Conservation (phyloP, 1,140 invertebrate species). For the Heliconius hermathena region DNA sequence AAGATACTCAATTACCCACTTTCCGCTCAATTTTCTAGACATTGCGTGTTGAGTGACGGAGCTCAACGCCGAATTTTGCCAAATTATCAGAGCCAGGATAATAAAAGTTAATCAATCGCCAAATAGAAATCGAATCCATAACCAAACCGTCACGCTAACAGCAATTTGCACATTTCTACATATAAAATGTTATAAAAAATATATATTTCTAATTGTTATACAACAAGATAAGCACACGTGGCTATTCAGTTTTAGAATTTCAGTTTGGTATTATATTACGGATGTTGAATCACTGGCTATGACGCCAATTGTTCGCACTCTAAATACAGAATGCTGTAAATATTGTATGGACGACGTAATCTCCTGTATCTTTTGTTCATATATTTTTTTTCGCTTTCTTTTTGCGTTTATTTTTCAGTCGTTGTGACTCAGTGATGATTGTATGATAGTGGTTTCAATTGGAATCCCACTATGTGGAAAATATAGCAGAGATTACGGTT, state of each 20-base stretch:
- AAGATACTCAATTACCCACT: too few relatives aligned
- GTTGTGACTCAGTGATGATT: not conserved
- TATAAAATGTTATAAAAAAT: not conserved
- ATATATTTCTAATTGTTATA: not conserved
- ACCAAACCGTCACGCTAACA: too few relatives aligned
- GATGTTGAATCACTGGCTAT: constrained; percentile 13
- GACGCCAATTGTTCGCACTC: constrained; percentile 18
- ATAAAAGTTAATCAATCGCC: too few relatives aligned
- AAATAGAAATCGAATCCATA: too few relatives aligned
- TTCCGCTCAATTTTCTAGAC: too few relatives aligned
- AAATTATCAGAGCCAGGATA: too few relatives aligned
- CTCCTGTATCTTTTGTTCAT: not conserved
- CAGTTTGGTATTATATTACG: constrained; percentile 10
- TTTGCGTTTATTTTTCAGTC: not conserved
- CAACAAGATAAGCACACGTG: not conserved
- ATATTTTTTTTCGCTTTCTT: not conserved
- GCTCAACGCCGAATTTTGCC: too few relatives aligned
- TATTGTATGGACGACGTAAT: not conserved
- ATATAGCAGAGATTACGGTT: too few relatives aligned
- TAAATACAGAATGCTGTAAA: constrained; percentile 6
- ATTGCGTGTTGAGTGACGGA: too few relatives aligned
- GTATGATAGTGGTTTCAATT: too few relatives aligned
- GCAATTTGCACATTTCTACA: not conserved
- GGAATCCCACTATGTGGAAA: too few relatives aligned
- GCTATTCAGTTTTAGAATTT: constrained; percentile 1